phyloP scores from a whole-genome alignment of 2,797 vertebrate genomes.

The Silurus aristotelis region DNA sequence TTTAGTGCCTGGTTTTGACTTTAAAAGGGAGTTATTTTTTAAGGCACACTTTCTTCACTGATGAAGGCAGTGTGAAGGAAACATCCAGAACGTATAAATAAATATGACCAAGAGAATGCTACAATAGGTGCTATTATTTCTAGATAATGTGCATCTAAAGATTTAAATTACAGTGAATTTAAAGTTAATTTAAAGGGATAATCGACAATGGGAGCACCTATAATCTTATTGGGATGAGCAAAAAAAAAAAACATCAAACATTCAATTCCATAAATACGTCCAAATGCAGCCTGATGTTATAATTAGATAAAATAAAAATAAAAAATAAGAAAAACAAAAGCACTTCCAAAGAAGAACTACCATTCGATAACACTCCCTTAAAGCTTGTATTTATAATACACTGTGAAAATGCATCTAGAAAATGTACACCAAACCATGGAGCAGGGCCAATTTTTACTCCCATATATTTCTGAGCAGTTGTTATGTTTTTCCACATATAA shows the following conservation, averaged over 20 bases:
- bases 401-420: background rate
- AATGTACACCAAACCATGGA: background rate
- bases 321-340: background rate
- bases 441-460: background rate
- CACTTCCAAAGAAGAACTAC: background rate
- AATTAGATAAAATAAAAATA: background rate
- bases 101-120: conserved; percentile 2
- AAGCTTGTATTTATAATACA: background rate
- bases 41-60: conserved; percentile 48
- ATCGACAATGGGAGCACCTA: conserved; percentile 17
- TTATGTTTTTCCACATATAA: background rate
- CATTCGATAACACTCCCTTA: conserved; percentile 11
- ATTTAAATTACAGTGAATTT: background rate
- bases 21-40: conserved; percentile 24
- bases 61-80: conserved; percentile 22
- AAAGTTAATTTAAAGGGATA: conserved; percentile 48
- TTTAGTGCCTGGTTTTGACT: conserved; percentile 13
- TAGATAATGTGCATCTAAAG: background rate
- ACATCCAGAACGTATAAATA: background rate
- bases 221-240: conserved; percentile 3
- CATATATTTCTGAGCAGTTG: background rate
- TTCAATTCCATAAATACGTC: background rate
- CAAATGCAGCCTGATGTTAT: background rate
- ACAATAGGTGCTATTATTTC: background rate
- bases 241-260: background rate